Conservation (phyloP, 2,888 invertebrate genomes). For the Dusona sp. region DNA sequence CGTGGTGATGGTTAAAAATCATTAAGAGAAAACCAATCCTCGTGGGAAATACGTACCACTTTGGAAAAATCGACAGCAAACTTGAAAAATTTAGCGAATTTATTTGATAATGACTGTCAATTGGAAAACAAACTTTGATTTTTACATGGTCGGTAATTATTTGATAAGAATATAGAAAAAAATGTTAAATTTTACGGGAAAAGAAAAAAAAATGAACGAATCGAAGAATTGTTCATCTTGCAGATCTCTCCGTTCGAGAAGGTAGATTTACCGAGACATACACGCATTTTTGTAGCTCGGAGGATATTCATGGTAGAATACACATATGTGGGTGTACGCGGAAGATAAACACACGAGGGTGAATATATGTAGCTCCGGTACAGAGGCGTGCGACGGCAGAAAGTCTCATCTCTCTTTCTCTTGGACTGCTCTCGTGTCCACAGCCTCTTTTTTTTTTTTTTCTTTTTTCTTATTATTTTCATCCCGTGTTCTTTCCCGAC, state of each 20-base stretch:
- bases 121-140: neutral
- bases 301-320: conserved; percentile 30
- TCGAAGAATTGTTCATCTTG: neutral
- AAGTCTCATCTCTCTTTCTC: conserved; percentile 1
- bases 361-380: conserved; percentile 12
- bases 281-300: neutral
- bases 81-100: too few species aligned
- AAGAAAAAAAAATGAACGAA: neutral
- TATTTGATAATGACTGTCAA: too few species aligned
- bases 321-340: conserved; percentile 63
- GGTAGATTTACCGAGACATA: neutral
- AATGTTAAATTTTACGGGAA: neutral
- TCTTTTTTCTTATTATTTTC: conserved; percentile 13
- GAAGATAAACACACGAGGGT: conserved; percentile 64
- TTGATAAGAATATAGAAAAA: neutral
- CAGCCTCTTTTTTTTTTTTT: conserved; percentile 41
- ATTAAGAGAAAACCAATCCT: too few species aligned
- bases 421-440: conserved; percentile 46
- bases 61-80: too few species aligned
- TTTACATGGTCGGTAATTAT: neutral
- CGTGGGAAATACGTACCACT: too few species aligned
- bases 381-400: conserved; percentile 43
- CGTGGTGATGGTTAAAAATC: neutral
- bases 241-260: conserved; percentile 11
- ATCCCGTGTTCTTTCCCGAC: conserved; percentile 19